Conservation (phyloP, 2,888 invertebrate species). For the Alsophila aescularia region DNA sequence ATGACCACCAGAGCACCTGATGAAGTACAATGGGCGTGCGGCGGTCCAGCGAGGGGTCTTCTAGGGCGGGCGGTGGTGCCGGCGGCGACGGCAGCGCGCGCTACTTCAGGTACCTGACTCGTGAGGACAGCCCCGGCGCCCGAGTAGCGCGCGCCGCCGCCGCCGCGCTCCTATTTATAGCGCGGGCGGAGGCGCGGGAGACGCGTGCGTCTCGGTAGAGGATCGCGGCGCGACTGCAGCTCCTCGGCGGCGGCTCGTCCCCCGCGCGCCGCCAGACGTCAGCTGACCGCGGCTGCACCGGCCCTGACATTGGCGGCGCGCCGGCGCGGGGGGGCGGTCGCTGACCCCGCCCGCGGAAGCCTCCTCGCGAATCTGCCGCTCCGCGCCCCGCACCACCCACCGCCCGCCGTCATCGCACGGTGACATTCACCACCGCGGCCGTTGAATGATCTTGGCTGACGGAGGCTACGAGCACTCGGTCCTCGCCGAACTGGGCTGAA, state of each 20-base stretch:
- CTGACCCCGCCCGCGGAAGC: constrained; percentile 82
- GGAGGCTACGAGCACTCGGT: constrained; percentile 27
- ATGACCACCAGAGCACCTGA: constrained; percentile 98
- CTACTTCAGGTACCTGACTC: constrained; percentile 99
- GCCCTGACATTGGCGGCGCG: constrained; percentile 84
- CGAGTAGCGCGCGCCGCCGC: constrained; percentile 92
- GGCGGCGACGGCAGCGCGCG: constrained; percentile 91
- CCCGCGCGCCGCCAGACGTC: constrained; percentile 84
- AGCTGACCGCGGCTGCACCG: constrained; percentile 84
- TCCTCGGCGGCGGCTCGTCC: constrained; percentile 64
- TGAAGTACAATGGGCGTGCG: constrained; percentile 99
- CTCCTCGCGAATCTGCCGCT: constrained; percentile 72
- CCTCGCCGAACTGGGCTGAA: constrained; percentile 23
- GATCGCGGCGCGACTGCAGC: constrained; percentile 77
- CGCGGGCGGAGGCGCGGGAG: constrained; percentile 51
- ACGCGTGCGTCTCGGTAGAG: constrained; percentile 64
- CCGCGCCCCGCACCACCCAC: constrained; percentile 41
- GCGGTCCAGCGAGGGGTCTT: constrained; percentile 88
- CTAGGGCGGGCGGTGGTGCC: constrained; percentile 37
- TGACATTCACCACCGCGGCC: constrained; percentile 65
- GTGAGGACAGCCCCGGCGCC: constrained; percentile 92
- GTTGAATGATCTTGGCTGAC: constrained; percentile 61
- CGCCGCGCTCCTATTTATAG: constrained; percentile 69
- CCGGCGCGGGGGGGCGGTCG: constrained; percentile 73
- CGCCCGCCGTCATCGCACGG: constrained; percentile 45